phyloP scores from a whole-genome alignment of 1,140 invertebrate genomes.

The Bombus sylvicola region DNA sequence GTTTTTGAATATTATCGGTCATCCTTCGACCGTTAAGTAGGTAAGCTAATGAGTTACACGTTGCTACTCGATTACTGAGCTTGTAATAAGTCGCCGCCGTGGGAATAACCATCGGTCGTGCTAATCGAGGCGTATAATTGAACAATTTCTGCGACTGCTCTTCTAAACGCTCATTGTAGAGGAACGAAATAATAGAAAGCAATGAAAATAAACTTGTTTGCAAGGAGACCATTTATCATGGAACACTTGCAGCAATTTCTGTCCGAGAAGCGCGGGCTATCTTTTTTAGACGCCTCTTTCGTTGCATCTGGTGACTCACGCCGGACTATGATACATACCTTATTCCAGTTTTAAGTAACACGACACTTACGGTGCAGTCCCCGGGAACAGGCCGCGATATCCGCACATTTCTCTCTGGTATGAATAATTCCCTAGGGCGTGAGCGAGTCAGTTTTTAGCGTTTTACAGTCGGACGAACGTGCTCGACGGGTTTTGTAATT shows the following conservation, averaged over 20 bases:
- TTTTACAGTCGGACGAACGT: slow-evolving; percentile 51
- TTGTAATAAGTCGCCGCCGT: slow-evolving; percentile 34
- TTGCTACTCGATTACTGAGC: slow-evolving; percentile 14
- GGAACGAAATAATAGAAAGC: background rate
- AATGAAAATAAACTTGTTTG: background rate
- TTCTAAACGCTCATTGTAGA: background rate
- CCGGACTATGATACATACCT: slow-evolving; percentile 15
- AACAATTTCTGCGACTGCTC: slow-evolving; percentile 15
- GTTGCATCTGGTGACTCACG: slow-evolving; percentile 33
- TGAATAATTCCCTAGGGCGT: slow-evolving; percentile 51
- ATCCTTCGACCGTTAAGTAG: slow-evolving; percentile 31
- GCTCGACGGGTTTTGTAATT: slow-evolving; percentile 49
- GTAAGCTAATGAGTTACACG: slow-evolving; percentile 56
- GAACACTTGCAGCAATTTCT: background rate
- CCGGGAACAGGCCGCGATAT: slow-evolving; percentile 2
- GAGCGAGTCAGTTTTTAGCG: slow-evolving; percentile 46
- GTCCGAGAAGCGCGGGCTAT: background rate
- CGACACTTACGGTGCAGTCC: background rate
- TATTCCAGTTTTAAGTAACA: slow-evolving; percentile 54
- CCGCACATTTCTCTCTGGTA: slow-evolving; percentile 40
- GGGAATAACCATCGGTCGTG: slow-evolving; percentile 29
- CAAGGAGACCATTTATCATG: background rate
- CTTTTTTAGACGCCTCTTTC: background rate
- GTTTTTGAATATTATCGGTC: slow-evolving; percentile 39
- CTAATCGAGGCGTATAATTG: slow-evolving; percentile 46